These are phyloP conservation scores for Indicator indicator DNA, from an alignment of 2,113 vertebrate species.

Conservation along the genomic window DNA sequence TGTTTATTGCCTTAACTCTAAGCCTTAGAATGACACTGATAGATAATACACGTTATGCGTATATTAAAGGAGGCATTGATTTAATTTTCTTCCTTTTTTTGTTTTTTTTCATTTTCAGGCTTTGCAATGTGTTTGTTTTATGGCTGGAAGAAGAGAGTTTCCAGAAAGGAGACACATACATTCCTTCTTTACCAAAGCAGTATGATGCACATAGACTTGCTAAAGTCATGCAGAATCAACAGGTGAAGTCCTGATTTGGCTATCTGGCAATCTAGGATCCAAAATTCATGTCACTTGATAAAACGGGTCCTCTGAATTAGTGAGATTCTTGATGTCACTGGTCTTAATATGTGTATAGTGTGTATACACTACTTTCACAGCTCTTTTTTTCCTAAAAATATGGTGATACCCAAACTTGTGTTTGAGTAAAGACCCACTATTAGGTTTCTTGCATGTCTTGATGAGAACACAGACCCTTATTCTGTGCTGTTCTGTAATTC, in stretches of 20 bases:
- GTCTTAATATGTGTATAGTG: accelerated
- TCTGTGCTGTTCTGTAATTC: neutral
- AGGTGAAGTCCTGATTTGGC: conserved; percentile 64
- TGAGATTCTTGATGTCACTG: neutral
- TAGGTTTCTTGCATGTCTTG: neutral
- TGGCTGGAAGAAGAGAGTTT: conserved; percentile 96
- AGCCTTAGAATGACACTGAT: neutral
- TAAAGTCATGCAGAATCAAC: conserved; percentile 93
- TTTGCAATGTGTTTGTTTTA: conserved; percentile 90
- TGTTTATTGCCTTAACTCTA: neutral
- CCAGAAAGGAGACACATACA: conserved; percentile 90
- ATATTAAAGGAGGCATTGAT: neutral
- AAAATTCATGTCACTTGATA: neutral
- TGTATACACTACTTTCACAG: neutral
- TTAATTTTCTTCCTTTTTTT: neutral
- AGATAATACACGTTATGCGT: neutral
- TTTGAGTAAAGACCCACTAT: neutral
- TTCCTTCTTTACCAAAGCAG: conserved; percentile 92
- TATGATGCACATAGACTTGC: conserved; percentile 91
- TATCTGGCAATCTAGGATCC: neutral
- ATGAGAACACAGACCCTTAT: neutral
- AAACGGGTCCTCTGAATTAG: neutral
- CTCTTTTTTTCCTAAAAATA: neutral
- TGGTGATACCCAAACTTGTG: neutral
- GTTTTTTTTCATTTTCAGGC: conserved; percentile 68